Evolutionary conservation across 2,797 vertebrate genomes (phyloP), one percentile per base, ranked within the genome.

Genomic region (Poliocrania exsul): DNA sequence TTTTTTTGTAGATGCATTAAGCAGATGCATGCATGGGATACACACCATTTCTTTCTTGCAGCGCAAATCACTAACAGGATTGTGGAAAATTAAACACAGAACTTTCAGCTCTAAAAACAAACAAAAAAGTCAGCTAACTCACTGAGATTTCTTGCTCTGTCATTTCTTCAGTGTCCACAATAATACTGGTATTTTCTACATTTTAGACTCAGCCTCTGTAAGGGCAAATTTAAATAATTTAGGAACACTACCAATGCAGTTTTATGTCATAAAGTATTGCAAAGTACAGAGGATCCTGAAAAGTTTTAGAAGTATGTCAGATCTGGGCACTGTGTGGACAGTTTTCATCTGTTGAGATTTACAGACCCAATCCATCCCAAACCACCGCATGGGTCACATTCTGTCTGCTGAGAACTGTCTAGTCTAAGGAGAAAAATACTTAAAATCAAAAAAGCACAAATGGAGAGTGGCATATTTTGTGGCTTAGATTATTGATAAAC

Each of bases 131-230:
- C 86, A 64, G 56, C 38, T 75, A 93, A 89, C 44, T 88, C 58
- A 81, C 9, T 33, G 35, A 81, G 40, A 56, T 67, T 81, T 93
- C 66, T 75, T 58, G 8, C 29, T 83, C 66, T 72, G 42, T 70
- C 29, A 66, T 86, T 84, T 66, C 42, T 75, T 75, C 69, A 42
- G 17, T 19, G 47, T 84, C 62, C 1, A 5, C n/a, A 71, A 44
- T 80, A 97, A 97, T 75, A 94, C 88, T 95, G 89, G 66, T 75
- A 49, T 31, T 83, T 92, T 71, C 86, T 91, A 78, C 58, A 93
- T 20, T 29, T 54, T 60, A 83, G 38, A 70, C 38, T 79, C 47
- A 51, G 46, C 25, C 24, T 78, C 60, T 28, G 21, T 35, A 75
- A 87, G 47, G 70, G 44, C n/a, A 90, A 86, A 69, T 49, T 57